Percentiles rank a stretch among this genome's conserved stretches.
phyloP scores from a whole-genome alignment of 2,888 invertebrate genomes.

The Aleiodes testaceus region DNA sequence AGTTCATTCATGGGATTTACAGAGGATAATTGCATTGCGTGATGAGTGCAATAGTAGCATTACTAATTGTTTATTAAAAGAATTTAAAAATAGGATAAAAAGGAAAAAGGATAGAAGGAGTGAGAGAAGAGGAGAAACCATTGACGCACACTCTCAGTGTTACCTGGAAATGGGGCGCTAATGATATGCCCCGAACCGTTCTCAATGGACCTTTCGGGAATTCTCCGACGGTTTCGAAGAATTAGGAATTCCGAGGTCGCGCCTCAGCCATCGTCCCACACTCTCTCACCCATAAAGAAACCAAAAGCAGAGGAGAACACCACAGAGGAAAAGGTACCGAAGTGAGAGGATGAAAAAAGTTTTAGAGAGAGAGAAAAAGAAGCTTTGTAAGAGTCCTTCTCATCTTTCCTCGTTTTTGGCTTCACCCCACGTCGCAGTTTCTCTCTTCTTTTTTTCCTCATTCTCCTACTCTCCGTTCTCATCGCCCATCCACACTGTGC shows the following conservation, averaged over 20 bases:
- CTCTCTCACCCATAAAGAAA: constrained; percentile 47
- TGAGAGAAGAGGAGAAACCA: constrained; percentile 60
- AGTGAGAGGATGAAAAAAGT: constrained; percentile 34
- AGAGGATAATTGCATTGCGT: too few species aligned
- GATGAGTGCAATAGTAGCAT: too few species aligned
- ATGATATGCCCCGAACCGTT: constrained; percentile 69
- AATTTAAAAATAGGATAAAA: constrained; percentile 41
- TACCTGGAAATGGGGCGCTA: constrained; percentile 55
- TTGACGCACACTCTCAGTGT: constrained; percentile 61
- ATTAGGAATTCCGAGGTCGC: constrained; percentile 71
- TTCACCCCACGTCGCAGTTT: constrained; percentile 33
- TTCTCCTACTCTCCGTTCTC: constrained; percentile 44
- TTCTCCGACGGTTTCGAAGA: constrained; percentile 72
- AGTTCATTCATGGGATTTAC: too few species aligned
- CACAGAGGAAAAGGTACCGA: constrained; percentile 15
- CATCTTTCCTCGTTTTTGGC: constrained; percentile 44
- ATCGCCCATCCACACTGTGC: constrained; percentile 44
- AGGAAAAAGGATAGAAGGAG: constrained; percentile 39
- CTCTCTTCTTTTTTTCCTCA: constrained; percentile 44
- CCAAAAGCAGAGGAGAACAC: constrained; percentile 19
- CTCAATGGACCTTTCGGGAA: constrained; percentile 72
- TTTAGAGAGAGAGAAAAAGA: constrained; percentile 30
- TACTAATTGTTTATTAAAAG: too few species aligned
- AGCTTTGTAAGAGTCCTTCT: constrained; percentile 28
- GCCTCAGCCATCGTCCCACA: constrained; percentile 38